A percentile compares a stretch with the other conserved stretches of the same genome.
phyloP scores from a whole-genome alignment of 2,113 vertebrate species.

The Fukomys damarensis region DNA sequence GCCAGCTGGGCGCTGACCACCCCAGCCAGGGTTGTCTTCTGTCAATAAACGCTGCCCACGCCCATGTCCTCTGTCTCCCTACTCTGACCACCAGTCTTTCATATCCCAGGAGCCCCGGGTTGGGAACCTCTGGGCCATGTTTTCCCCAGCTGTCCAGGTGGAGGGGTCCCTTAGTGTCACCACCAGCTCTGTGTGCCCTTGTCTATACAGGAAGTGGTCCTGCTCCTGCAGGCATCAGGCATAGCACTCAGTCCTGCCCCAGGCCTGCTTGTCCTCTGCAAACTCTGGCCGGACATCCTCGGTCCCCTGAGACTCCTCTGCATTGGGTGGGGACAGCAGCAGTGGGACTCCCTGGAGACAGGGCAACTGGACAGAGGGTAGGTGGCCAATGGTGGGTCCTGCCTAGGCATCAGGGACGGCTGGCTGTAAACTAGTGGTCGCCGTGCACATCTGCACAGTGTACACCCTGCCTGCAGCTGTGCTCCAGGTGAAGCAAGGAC shows the following conservation, averaged over 20 bases:
- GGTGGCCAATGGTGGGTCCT: not conserved
- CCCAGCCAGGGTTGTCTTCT: too few relatives aligned
- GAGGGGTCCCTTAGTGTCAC: not conserved
- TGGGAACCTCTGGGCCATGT: not conserved
- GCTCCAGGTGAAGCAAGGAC: not conserved
- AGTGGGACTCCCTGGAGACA: not conserved
- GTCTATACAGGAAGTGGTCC: not conserved
- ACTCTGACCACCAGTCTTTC: not conserved
- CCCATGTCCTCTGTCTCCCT: slow-evolving; percentile 23
- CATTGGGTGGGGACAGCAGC: not conserved
- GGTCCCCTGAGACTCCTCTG: not conserved
- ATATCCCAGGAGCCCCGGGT: fast-evolving
- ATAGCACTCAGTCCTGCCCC: not conserved
- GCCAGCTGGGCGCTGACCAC: slow-evolving; percentile 85
- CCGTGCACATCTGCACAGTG: fast-evolving
- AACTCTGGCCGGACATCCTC: not conserved
- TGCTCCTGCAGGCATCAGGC: not conserved
- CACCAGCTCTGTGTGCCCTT: not conserved
- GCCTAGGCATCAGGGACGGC: not conserved
- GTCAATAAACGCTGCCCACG: slow-evolving; percentile 61
- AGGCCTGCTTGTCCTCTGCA: not conserved
- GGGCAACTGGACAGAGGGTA: not conserved
- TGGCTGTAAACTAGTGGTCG: not conserved
- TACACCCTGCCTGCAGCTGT: not conserved
- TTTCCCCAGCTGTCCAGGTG: not conserved